Base-by-base conservation (phyloP, 2,888 invertebrate species). In the Apodemia zela region DNA sequence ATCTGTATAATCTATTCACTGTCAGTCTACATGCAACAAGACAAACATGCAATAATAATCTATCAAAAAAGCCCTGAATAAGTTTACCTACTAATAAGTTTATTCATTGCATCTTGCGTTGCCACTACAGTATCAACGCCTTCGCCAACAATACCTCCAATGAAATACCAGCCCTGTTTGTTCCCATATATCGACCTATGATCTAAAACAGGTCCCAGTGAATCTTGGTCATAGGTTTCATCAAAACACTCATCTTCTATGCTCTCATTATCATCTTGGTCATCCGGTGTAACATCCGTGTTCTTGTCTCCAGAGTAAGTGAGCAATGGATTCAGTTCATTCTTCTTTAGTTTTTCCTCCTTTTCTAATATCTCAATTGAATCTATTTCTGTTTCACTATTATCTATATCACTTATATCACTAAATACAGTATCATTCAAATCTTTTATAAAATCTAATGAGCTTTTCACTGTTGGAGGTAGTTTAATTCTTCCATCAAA, bases 111-210 rank as follows among this genome's bases (percentile, higher is more conserved):
- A 72, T 94, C 93, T 70, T 93, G 92, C 77, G 96, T 95, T 17
- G 96, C 95, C 68, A 93, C 84, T 65, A 92, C 92, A 11, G 94
- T 93, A 77, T 94, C 94, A 15, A 89, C 78, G 62, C 95, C 94
- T 74, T 94, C 93, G 25, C 97, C 97, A 68, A 95, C 94, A 65
- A 97, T 93, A 47, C 96, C 96, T 21, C 96, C 95, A 63, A 97
- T 94, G 94, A 96, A 97, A 82, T 95, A 94, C 97, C 97, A 97
- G 58, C 97, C 97, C 67, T 94, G 94, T 75, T 92, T 93, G 83
- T 95, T 96, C 60, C 93, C 93, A 66, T 93, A 94, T 67, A 94
- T 93, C 73, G 92, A 90, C 65, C 94, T 93, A 70, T 91, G 92
- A 77, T 95, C 95, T 42, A 92, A 83, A 61, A 95, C 92, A 21